phyloP scores from a whole-genome alignment of 2,888 invertebrate genomes.

The Galeopsomyia nigrocyanea region DNA sequence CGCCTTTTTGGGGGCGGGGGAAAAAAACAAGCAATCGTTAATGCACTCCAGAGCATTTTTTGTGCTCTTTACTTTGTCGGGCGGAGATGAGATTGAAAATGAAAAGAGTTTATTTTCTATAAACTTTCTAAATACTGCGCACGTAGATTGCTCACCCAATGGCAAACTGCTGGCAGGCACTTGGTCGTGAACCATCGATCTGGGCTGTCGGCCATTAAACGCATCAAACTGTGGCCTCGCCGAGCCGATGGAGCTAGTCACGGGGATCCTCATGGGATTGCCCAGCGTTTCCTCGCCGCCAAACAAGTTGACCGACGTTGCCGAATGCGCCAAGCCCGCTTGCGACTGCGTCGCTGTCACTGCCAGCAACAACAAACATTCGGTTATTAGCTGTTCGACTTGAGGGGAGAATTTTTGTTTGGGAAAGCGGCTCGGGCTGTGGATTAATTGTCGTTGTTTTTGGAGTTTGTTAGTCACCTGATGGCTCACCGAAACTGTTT shows the following conservation, averaged over 20 bases:
- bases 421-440: too few relatives aligned
- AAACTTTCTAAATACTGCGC: too few relatives aligned
- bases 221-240: constrained; percentile 43
- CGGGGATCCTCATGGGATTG: constrained; percentile 45
- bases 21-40: too few relatives aligned
- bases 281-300: constrained; percentile 36
- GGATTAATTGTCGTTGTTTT: not conserved
- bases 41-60: too few relatives aligned
- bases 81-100: too few relatives aligned
- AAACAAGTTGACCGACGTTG: constrained; percentile 44
- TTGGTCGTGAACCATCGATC: constrained; percentile 45
- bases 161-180: constrained; percentile 40
- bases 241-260: constrained; percentile 46
- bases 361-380: not conserved
- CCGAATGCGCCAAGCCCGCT: constrained; percentile 44
- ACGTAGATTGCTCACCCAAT: constrained; percentile 25
- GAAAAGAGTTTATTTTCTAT: too few relatives aligned
- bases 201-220: constrained; percentile 39
- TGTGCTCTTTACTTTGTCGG: too few relatives aligned
- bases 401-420: too few relatives aligned
- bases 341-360: constrained; percentile 45
- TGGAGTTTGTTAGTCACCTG: constrained; percentile 25
- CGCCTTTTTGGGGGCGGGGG: too few relatives aligned
- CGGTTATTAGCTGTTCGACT: too few relatives aligned
- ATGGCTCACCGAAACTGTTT: constrained; percentile 43